These are phyloP conservation scores for Drosophila nasuta DNA, from an alignment of 1,140 invertebrate species.

Conservation along the genomic window DNA sequence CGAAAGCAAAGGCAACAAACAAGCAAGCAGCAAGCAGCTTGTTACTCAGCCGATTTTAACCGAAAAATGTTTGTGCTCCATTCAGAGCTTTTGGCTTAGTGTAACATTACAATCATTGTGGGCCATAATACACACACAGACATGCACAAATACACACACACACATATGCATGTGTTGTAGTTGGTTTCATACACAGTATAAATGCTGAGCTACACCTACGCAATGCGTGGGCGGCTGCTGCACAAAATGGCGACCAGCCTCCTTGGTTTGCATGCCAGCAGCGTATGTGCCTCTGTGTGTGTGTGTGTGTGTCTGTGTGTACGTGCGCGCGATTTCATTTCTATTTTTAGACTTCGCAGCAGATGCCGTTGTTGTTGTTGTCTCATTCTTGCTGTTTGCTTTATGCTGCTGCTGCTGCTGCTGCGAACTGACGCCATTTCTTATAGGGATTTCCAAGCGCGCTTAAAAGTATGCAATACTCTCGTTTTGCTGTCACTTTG, in stretches of 20 bases:
- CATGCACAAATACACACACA: slow-evolving; percentile 32
- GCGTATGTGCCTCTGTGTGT: neutral
- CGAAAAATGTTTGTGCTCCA: slow-evolving; percentile 23
- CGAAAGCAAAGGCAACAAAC: too few species aligned
- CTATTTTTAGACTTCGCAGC: slow-evolving; percentile 75
- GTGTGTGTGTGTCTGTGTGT: slow-evolving; percentile 42
- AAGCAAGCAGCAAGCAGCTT: slow-evolving; percentile 25
- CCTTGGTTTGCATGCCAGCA: slow-evolving; percentile 63
- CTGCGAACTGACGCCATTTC: slow-evolving; percentile 51
- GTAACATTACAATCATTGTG: slow-evolving; percentile 69
- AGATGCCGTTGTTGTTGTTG: slow-evolving; percentile 41
- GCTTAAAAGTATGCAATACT: slow-evolving; percentile 58
- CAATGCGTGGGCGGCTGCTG: slow-evolving; percentile 70
- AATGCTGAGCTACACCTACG: slow-evolving; percentile 38
- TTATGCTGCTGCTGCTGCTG: slow-evolving; percentile 25
- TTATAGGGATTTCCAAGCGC: slow-evolving; percentile 22
- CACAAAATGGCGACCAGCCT: slow-evolving; percentile 79
- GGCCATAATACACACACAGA: slow-evolving; percentile 24
- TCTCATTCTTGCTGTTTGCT: slow-evolving; percentile 50
- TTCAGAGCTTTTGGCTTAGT: slow-evolving; percentile 58
- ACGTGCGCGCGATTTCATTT: slow-evolving; percentile 80
- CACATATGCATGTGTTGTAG: slow-evolving; percentile 25
- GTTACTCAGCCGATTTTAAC: slow-evolving; percentile 26
- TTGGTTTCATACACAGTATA: slow-evolving; percentile 8
- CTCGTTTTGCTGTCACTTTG: slow-evolving; percentile 16